Evolutionary conservation across 2,797 vertebrate genomes (phyloP).

Genomic region (Syndactyla subalaris): DNA sequence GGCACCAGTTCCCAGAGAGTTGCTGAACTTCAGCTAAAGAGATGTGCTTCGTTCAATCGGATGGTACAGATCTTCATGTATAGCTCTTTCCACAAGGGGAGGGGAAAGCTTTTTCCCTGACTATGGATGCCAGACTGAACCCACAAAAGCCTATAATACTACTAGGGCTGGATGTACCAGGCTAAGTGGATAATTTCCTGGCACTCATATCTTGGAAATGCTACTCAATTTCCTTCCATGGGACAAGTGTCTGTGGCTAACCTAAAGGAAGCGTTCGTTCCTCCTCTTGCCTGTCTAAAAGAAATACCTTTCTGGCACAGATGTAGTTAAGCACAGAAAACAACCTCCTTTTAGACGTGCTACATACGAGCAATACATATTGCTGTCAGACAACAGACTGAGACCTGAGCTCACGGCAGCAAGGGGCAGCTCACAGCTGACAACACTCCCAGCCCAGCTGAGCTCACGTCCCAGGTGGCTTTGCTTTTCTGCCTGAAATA

Average conservation of each 20-base stretch:
- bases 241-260: not conserved
- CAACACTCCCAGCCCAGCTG: not conserved
- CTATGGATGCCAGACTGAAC: not conserved
- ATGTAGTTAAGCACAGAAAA: not conserved
- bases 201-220: not conserved
- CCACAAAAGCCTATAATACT: not conserved
- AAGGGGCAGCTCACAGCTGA: not conserved
- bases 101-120: not conserved
- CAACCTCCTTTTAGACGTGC: not conserved
- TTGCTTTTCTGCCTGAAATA: not conserved
- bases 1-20: fast-evolving
- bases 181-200: not conserved
- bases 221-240: fast-evolving
- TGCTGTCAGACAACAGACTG: not conserved
- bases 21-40: not conserved
- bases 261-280: not conserved
- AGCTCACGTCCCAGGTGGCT: not conserved
- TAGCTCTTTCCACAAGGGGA: not conserved
- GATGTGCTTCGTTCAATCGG: not conserved
- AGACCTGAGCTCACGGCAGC: not conserved
- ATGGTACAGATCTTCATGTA: not conserved
- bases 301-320: not conserved
- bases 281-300: not conserved
- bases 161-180: not conserved
- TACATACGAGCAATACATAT: not conserved